Evolutionary conservation across 2,113 vertebrate genomes (phyloP).

Genomic region (Bubalus kerabau): DNA sequence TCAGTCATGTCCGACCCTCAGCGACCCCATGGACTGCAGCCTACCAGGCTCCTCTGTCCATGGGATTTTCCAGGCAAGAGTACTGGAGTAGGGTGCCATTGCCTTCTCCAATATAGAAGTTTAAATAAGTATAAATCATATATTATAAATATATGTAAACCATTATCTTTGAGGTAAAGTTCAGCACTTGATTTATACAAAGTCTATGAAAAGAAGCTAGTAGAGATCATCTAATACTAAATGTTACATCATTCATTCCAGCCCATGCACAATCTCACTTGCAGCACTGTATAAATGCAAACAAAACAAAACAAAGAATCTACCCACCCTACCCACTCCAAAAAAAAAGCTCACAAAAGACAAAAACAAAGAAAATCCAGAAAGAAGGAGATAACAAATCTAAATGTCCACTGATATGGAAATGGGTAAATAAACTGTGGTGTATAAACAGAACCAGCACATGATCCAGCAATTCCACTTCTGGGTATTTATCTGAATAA

Average conservation of each 20-base stretch:
- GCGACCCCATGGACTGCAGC: too few relatives aligned
- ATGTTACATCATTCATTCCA: constrained; percentile 93
- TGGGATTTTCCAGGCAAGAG: too few relatives aligned
- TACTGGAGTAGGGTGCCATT: too few relatives aligned
- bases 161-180: constrained; percentile 50
- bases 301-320: background rate
- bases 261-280: constrained; percentile 81
- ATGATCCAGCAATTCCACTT: background rate
- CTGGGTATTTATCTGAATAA: background rate
- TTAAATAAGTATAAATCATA: constrained; percentile 43
- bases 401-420: background rate
- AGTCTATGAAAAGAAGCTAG: constrained; percentile 71
- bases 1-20: too few relatives aligned
- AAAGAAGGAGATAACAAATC: background rate
- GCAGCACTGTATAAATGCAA: background rate
- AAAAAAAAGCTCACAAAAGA: background rate
- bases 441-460: background rate
- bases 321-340: background rate
- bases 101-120: background rate
- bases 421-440: background rate
- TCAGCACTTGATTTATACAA: constrained; percentile 38
- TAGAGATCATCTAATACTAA: constrained; percentile 86
- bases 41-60: too few relatives aligned
- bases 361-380: background rate
- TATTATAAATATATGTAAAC: constrained; percentile 73